Evolutionary conservation across 1,140 invertebrate species (phyloP).

Genomic region (Drosophila willistoni): DNA sequence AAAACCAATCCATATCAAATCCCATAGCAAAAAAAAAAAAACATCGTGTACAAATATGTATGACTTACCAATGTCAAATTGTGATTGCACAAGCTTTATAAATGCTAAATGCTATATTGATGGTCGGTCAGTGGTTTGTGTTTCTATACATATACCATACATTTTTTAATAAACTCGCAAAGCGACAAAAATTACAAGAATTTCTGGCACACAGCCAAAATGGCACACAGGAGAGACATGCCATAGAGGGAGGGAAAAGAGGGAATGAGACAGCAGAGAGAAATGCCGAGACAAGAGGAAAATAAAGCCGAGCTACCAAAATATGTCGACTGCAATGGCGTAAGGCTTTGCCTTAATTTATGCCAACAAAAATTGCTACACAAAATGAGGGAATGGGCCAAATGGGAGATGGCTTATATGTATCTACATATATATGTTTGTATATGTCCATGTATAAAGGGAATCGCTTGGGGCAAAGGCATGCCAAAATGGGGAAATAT

Average conservation of each 20-base stretch:
- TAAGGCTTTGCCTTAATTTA: slow-evolving; percentile 57
- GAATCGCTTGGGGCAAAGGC: slow-evolving; percentile 13
- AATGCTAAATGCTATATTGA: slow-evolving; percentile 38
- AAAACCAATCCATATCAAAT: background rate
- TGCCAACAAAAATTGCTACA: slow-evolving; percentile 34
- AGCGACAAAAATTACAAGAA: slow-evolving; percentile 57
- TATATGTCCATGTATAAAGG: background rate
- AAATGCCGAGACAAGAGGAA: slow-evolving; percentile 18
- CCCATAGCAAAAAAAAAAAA: background rate
- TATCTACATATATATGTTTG: too few species aligned
- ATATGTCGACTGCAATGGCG: slow-evolving; percentile 57
- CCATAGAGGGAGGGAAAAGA: background rate
- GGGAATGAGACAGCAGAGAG: background rate
- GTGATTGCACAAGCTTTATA: slow-evolving; percentile 14
- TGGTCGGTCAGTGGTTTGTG: slow-evolving; percentile 33
- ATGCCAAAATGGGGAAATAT: slow-evolving; percentile 31
- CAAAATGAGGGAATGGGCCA: background rate
- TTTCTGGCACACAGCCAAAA: slow-evolving; percentile 45
- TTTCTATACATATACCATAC: slow-evolving; percentile 50
- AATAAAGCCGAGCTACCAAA: slow-evolving; percentile 47
- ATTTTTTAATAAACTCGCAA: slow-evolving; percentile 64
- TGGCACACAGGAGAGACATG: slow-evolving; percentile 7
- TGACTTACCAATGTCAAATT: slow-evolving; percentile 14
- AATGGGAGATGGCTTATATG: background rate
- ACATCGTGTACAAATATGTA: background rate